These are phyloP conservation scores for Hymenochirus boettgeri DNA, from an alignment of 2,113 vertebrate species.

Conservation along the genomic window DNA sequence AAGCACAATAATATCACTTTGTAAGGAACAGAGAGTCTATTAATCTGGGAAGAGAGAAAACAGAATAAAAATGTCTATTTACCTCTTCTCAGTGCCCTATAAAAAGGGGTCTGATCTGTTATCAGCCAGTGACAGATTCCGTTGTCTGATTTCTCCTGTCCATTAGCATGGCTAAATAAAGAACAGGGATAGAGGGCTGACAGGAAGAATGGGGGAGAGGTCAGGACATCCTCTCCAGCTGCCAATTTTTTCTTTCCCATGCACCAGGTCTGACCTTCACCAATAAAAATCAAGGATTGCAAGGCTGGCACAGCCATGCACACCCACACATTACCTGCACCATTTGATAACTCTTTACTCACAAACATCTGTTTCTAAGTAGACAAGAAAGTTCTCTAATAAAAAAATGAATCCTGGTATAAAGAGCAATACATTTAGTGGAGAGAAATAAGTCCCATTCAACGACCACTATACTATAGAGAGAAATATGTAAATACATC, in stretches of 20 bases:
- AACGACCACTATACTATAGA: too few species aligned
- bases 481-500: neutral
- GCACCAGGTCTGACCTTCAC: slow-evolving; percentile 78
- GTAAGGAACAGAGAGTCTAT: too few species aligned
- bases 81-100: neutral
- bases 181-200: slow-evolving; percentile 59
- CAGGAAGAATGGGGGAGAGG: slow-evolving; percentile 64
- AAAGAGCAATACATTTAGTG: neutral
- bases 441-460: neutral
- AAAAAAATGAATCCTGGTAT: neutral
- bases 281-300: slow-evolving; percentile 53
- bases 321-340: slow-evolving; percentile 36
- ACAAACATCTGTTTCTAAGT: slow-evolving; percentile 3
- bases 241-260: slow-evolving; percentile 83
- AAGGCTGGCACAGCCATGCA: slow-evolving; percentile 50
- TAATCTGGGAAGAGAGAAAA: too few species aligned
- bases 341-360: slow-evolving; percentile 14
- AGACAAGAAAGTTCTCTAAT: neutral
- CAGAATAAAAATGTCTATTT: too few species aligned
- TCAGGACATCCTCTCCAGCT: slow-evolving; percentile 79
- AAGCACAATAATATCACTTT: too few species aligned
- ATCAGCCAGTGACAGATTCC: slow-evolving; percentile 74
- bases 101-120: slow-evolving; percentile 58
- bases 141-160: slow-evolving; percentile 66
- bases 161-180: slow-evolving; percentile 73